These are phyloP conservation scores for Zophobas morio DNA, from an alignment of 1,140 invertebrate species.

Conservation along the genomic window DNA sequence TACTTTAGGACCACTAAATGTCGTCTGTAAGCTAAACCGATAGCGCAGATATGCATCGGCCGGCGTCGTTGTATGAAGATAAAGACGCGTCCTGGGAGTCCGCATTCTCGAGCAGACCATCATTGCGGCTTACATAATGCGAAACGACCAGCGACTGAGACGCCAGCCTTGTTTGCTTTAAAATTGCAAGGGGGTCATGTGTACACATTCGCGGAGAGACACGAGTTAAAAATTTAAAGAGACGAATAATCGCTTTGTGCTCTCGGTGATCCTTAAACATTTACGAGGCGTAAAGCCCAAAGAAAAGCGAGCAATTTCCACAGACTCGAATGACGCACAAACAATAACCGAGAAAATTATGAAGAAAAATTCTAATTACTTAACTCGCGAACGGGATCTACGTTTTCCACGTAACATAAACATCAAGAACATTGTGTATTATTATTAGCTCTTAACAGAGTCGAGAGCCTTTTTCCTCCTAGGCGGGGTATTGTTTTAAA, in stretches of 20 bases:
- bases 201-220: slow-evolving; percentile 5
- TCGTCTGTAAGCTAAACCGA: slow-evolving; percentile 52
- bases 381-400: slow-evolving; percentile 29
- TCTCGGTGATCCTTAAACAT: slow-evolving; percentile 15
- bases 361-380: slow-evolving; percentile 35
- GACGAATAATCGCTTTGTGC: slow-evolving; percentile 26
- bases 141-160: neutral
- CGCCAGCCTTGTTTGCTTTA: slow-evolving; percentile 19
- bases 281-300: slow-evolving; percentile 36
- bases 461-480: slow-evolving; percentile 19
- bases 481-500: slow-evolving; percentile 28
- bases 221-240: slow-evolving; percentile 33
- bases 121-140: slow-evolving; percentile 31
- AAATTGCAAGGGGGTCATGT: slow-evolving; percentile 18
- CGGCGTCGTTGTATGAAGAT: slow-evolving; percentile 36
- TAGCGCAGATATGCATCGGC: slow-evolving; percentile 52
- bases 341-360: slow-evolving; percentile 29
- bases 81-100: slow-evolving; percentile 38
- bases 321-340: slow-evolving; percentile 20
- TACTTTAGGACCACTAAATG: slow-evolving; percentile 51
- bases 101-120: slow-evolving; percentile 40
- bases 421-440: slow-evolving; percentile 40
- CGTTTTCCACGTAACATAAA: slow-evolving; percentile 23
- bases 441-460: slow-evolving; percentile 43
- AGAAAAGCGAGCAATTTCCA: slow-evolving; percentile 27